These are phyloP conservation scores for Carcharodon carcharias DNA, from an alignment of 2,797 vertebrate genomes.

Conservation along the genomic window DNA sequence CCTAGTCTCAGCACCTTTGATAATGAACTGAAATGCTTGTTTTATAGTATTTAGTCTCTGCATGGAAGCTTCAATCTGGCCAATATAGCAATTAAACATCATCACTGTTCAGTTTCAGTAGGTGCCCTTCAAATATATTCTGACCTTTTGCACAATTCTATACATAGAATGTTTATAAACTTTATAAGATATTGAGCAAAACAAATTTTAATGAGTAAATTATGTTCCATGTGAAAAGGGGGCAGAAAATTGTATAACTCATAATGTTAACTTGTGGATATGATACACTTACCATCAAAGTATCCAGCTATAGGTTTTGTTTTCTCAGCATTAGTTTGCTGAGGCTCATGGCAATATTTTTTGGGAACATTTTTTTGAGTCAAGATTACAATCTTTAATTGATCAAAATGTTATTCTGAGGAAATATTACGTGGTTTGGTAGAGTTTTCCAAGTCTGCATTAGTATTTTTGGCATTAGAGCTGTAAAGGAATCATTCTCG, in stretches of 20 bases:
- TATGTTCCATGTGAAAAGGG: slow-evolving; percentile 1
- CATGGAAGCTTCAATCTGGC: slow-evolving; percentile 15
- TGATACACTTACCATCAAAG: background rate
- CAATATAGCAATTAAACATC: slow-evolving; percentile 37
- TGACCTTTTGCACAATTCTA: background rate
- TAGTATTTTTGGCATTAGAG: background rate
- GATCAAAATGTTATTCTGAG: background rate
- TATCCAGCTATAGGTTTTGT: background rate
- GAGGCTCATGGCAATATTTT: background rate
- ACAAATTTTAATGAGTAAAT: slow-evolving; percentile 17
- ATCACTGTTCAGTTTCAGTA: background rate
- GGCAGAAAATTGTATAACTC: background rate
- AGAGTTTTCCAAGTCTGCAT: background rate
- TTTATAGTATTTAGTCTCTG: slow-evolving; percentile 30
- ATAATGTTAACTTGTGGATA: background rate
- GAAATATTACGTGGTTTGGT: background rate
- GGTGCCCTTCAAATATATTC: slow-evolving; percentile 14
- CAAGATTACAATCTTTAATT: background rate
- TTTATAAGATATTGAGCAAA: slow-evolving; percentile 18
- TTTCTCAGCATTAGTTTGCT: background rate
- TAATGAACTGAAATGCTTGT: slow-evolving; percentile 35
- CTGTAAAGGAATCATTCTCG: background rate
- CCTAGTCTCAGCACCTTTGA: slow-evolving; percentile 31
- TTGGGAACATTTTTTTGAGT: background rate
- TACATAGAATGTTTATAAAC: background rate